Percentiles rank a stretch among this genome's conserved stretches.
Evolutionary conservation across 1,140 invertebrate genomes (phyloP).

Genomic region (Sitodiplosis mosellana): DNA sequence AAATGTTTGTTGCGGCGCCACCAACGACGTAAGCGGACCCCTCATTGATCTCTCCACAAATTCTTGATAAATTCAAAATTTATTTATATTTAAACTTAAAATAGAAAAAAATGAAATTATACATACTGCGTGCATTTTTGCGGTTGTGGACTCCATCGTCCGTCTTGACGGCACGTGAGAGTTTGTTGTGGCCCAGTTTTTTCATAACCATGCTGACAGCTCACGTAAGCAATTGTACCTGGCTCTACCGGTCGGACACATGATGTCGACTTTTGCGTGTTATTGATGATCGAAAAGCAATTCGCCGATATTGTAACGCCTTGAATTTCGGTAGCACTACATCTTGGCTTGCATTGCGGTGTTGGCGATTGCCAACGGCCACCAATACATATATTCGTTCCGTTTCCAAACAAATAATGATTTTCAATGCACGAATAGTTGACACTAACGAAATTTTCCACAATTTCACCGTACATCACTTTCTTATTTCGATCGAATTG

Average conservation of each 20-base stretch:
- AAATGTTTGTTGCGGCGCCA: conserved; percentile 15
- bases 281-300: too few relatives aligned
- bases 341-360: background rate
- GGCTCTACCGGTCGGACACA: background rate
- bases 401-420: background rate
- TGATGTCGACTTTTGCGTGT: background rate
- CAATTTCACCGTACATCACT: too few relatives aligned
- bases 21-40: conserved; percentile 4
- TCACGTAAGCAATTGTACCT: background rate
- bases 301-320: background rate
- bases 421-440: background rate
- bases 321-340: background rate
- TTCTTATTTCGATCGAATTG: too few relatives aligned
- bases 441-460: background rate
- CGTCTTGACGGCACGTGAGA: background rate
- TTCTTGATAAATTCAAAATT: too few relatives aligned
- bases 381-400: background rate
- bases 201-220: background rate
- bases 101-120: too few relatives aligned
- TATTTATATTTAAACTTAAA: too few relatives aligned
- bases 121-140: background rate
- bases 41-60: conserved; percentile 5
- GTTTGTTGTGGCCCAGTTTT: background rate
- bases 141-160: background rate
- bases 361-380: background rate